Evolutionary conservation across 2,797 vertebrate genomes (phyloP), one percentile per base, ranked within the genome.

Genomic region (Carapus acus): DNA sequence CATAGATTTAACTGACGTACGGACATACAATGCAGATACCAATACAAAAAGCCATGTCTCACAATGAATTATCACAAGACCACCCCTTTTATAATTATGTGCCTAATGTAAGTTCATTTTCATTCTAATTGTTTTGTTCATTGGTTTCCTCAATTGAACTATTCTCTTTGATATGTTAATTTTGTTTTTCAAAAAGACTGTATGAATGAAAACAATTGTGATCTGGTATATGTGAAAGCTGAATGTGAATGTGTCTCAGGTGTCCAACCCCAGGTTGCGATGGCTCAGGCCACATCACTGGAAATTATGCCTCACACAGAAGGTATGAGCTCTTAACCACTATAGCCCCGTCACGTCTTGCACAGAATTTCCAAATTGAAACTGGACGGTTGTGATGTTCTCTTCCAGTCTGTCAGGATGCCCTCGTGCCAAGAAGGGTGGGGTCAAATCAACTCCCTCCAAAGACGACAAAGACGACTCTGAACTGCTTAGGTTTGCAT

Each of bases 391-490:
- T 61, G 4, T 56, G n/a, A 22, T 51, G 54, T 29, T 64, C 62
- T 69, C 49, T 67, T 9, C 3, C 80, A 99, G 96, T 88, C 86
- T 99, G 82, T 99, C 96, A 47, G 96, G 96, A 75, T 99, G 96
- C 69, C 96, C 96, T 45, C 91, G 96, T 84, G 96, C 96, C 83
- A 99, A 98, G 88, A 99, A 98, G 74, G 91, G 94, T 7, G 94
- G 92, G 61, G 77, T 94, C 75, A 98, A 98, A 86, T 86, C 86
- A 61, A 90, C 90, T 1, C 95, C 94, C 2, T 91, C 92, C 20
- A 97, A 96, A 83, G 96, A 99, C 4, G 96, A 99, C 74, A 99
- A 96, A 76, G 96, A 99, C 51, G 96, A 99, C 74, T 94, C 94
- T 0, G 96, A 99, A 79, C 88, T 98, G 70, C 82, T 98, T 76